A percentile compares a stretch with the other conserved stretches of the same genome.
phyloP scores from a whole-genome alignment of 2,797 vertebrate genomes.

The Onychomys arenicola region DNA sequence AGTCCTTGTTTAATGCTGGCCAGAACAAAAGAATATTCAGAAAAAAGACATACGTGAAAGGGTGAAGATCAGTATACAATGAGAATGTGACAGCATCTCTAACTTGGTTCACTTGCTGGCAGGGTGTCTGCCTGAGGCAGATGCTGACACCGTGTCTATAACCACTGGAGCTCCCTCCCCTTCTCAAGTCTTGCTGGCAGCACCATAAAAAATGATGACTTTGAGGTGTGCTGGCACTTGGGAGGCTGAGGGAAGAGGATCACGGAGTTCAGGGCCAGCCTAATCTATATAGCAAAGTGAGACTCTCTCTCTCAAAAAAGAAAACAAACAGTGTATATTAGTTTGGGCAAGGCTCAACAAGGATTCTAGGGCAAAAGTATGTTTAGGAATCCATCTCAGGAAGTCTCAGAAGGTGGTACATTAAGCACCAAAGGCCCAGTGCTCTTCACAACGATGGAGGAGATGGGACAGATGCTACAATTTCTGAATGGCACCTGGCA shows the following conservation, averaged over 20 bases:
- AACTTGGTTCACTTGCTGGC: background rate
- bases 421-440: background rate
- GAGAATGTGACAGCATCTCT: background rate
- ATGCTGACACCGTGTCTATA: background rate
- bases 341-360: background rate
- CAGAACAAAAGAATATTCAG: constrained; percentile 32
- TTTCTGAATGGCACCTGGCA: background rate
- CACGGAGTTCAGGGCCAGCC: background rate
- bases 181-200: background rate
- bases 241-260: background rate
- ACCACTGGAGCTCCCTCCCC: background rate
- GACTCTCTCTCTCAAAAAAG: background rate
- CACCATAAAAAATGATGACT: background rate
- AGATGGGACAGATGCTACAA: background rate
- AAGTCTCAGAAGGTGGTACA: background rate
- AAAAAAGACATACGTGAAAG: background rate
- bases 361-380: background rate
- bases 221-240: background rate
- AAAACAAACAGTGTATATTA: background rate
- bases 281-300: background rate
- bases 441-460: background rate
- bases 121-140: background rate
- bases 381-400: background rate
- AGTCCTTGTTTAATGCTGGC: background rate
- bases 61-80: background rate